These are phyloP conservation scores for Acleris emargana DNA, from an alignment of 2,888 invertebrate genomes.

Conservation along the genomic window DNA sequence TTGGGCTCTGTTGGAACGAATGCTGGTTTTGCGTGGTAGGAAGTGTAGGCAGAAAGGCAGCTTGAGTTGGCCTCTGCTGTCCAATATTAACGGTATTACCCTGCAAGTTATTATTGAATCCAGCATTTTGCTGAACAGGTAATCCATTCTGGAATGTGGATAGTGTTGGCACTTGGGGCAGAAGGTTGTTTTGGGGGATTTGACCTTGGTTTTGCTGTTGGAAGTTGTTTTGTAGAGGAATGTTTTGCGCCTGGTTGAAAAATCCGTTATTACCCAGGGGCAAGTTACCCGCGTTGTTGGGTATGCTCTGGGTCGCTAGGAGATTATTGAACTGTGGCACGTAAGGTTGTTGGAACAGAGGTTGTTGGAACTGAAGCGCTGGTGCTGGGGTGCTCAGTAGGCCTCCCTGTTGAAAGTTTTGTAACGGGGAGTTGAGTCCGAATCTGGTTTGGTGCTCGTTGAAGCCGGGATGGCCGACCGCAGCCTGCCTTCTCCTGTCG, in stretches of 20 bases:
- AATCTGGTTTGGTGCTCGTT: slow-evolving; percentile 78
- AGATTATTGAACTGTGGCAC: slow-evolving; percentile 71
- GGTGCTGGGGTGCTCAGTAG: slow-evolving; percentile 61
- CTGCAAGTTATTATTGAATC: slow-evolving; percentile 58
- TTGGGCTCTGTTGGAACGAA: slow-evolving; percentile 70
- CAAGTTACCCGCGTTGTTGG: slow-evolving; percentile 51
- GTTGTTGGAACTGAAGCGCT: slow-evolving; percentile 47
- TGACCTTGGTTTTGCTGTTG: slow-evolving; percentile 59
- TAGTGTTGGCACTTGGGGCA: slow-evolving; percentile 67
- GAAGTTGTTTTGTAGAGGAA: slow-evolving; percentile 59
- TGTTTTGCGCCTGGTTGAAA: slow-evolving; percentile 57
- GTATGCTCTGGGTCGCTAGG: slow-evolving; percentile 49
- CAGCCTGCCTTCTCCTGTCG: slow-evolving; percentile 74
- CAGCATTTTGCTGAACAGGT: slow-evolving; percentile 57
- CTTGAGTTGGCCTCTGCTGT: slow-evolving; percentile 69
- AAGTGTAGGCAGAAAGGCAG: slow-evolving; percentile 70
- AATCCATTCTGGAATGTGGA: slow-evolving; percentile 65
- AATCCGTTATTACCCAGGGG: slow-evolving; percentile 55
- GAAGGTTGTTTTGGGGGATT: slow-evolving; percentile 55
- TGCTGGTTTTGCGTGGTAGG: slow-evolving; percentile 60
- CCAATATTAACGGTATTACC: slow-evolving; percentile 58
- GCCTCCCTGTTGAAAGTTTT: slow-evolving; percentile 66
- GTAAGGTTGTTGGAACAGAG: slow-evolving; percentile 68
- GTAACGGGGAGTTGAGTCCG: slow-evolving; percentile 71
- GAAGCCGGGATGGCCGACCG: slow-evolving; percentile 70